Percentiles rank a stretch among this genome's conserved stretches.
Evolutionary conservation across 2,888 invertebrate species (phyloP).

Genomic region (Drosophila sordidapex): DNA sequence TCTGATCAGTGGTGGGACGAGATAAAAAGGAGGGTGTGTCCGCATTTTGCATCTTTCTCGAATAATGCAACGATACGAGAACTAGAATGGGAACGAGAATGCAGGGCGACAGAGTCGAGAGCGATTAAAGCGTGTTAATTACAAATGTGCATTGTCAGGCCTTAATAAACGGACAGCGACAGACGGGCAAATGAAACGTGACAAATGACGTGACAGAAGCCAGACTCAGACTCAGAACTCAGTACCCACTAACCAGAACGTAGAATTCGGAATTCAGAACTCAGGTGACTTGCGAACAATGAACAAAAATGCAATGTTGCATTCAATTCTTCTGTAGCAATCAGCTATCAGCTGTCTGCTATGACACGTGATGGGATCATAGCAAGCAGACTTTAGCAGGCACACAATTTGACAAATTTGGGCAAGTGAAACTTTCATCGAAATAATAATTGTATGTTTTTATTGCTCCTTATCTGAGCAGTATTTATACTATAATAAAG

Average conservation of each 20-base stretch:
- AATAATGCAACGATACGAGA: not conserved
- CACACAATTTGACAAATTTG: not conserved
- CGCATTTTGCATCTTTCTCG: constrained; percentile 21
- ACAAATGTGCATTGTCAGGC: constrained; percentile 51
- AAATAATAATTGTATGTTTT: not conserved
- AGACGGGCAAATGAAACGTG: constrained; percentile 64
- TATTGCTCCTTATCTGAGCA: not conserved
- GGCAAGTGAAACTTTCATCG: not conserved
- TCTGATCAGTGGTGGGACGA: constrained; percentile 9
- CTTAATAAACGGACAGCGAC: constrained; percentile 6
- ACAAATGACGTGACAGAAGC: constrained; percentile 52
- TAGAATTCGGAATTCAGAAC: not conserved
- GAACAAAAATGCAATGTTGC: not conserved
- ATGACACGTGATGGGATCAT: not conserved
- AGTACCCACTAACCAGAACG: constrained; percentile 2
- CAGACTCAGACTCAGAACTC: constrained; percentile 16
- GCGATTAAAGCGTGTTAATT: constrained; percentile 48
- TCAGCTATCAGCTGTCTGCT: not conserved
- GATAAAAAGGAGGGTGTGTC: constrained; percentile 44
- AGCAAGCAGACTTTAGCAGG: not conserved
- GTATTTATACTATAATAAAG: not conserved
- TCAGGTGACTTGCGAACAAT: constrained; percentile 13
- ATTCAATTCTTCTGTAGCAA: not conserved
- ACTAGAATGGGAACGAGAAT: constrained; percentile 16
- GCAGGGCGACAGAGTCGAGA: constrained; percentile 48